Conservation (phyloP, 2,797 vertebrate genomes). For the Phataginus tetradactyla region DNA sequence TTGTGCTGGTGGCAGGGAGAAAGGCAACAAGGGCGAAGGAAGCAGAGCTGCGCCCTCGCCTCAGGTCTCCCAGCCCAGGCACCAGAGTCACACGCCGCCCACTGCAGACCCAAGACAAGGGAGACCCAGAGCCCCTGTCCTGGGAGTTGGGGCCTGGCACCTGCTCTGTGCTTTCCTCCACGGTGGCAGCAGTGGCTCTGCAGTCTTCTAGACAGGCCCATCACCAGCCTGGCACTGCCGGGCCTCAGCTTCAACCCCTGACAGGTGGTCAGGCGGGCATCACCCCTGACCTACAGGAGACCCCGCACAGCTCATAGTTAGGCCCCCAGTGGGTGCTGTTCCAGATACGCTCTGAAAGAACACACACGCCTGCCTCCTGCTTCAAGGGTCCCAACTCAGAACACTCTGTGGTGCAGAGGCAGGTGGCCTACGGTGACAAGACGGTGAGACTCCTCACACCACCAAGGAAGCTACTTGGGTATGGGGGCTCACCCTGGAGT, state of each 20-base stretch:
- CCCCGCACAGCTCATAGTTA: rapidly evolving
- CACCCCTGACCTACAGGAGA: not conserved
- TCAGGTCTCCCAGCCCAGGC: not conserved
- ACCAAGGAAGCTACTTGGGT: not conserved
- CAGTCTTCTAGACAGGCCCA: not conserved
- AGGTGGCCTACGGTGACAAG: not conserved
- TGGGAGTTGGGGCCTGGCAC: no score
- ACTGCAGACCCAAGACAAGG: not conserved
- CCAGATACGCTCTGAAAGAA: rapidly evolving
- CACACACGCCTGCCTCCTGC: not conserved
- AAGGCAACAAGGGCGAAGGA: not conserved
- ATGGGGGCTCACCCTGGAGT: not conserved
- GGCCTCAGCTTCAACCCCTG: not conserved
- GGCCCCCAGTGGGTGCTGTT: not conserved
- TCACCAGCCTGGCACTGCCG: not conserved
- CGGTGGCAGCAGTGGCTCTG: not conserved
- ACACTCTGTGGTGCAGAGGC: no score
- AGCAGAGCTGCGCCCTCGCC: not conserved
- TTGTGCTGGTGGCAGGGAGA: not conserved
- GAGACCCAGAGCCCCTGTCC: not conserved
- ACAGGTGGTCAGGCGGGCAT: not conserved
- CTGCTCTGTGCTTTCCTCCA: no score
- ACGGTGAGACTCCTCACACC: not conserved
- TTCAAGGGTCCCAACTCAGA: not conserved
- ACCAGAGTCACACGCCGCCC: rapidly evolving